Evolutionary conservation across 2,113 vertebrate species (phyloP), one percentile per base, ranked within the genome.

Genomic region (Psophia crepitans): DNA sequence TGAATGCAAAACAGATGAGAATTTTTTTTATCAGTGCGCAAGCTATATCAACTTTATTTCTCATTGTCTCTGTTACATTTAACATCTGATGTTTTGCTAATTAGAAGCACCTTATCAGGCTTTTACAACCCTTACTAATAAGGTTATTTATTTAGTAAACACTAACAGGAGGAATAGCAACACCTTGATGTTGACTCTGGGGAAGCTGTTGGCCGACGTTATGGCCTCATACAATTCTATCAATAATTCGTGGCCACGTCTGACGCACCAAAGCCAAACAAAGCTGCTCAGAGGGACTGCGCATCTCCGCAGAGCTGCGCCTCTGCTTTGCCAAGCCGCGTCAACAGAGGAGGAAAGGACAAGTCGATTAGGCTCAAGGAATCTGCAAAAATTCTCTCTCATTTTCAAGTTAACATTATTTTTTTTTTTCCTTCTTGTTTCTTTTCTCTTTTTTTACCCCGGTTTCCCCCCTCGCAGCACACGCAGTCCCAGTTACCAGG

Each of bases 111-210:
- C 87, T 96, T 97, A 96, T 87, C 61, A 8, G 58, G 76, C 73
- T 96, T 97, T 98, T 97, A 96, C 90, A 97, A n/a, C 66, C 76
- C 82, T 87, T 88, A 78, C 87, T 96, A 96, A 96, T 90, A 92
- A 95, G 66, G 54, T 85, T 94, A 93, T 97, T 98, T 97, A 91
- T 97, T 96, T 91, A 90, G 91, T 89, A 97, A 96, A 95, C 89
- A 73, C 80, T 73, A 93, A 53, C 51, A 53, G 10, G 64, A 96
- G 78, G 74, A 96, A 93, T 27, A 95, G 76, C 84, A 94, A 78
- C 92, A 95, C 93, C 77, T 87, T 84, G 73, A 75, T 92, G 46
- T 3, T 28, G 80, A 30, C 78, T 46, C 48, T 18, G 14, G 28
- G 56, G 95, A 95, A 94, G 82, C 68, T 83, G 65, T 14, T 48